Conservation (phyloP, 35 echinoderm and acorn worm genomes). For the Nesometra sesokonis region DNA sequence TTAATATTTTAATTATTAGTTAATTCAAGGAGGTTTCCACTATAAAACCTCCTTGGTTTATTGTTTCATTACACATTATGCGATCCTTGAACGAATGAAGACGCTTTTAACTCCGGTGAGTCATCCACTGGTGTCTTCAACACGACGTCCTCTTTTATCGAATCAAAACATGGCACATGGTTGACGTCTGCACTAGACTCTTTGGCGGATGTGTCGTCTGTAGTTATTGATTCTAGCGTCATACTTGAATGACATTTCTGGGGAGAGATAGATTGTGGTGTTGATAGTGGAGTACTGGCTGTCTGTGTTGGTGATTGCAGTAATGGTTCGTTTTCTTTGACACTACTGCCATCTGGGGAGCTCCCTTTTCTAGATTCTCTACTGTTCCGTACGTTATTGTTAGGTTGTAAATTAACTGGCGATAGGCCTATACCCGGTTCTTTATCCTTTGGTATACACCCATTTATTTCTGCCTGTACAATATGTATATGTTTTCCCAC, state of each 20-base stretch:
- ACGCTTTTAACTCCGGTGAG: no score
- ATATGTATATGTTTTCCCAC: not conserved
- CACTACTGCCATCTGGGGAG: not conserved
- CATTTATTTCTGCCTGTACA: not conserved
- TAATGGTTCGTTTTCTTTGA: not conserved
- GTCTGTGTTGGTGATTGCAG: not conserved
- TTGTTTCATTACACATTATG: no score
- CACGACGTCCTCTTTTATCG: not conserved
- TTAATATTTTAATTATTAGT: no score
- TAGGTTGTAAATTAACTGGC: no score
- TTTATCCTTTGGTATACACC: not conserved
- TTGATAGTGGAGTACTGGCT: not conserved
- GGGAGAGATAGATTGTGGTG: not conserved
- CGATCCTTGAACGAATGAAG: no score
- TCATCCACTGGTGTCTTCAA: not conserved
- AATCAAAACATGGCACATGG: not conserved
- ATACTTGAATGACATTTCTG: not conserved
- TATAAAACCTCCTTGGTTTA: no score
- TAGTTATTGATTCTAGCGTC: not conserved
- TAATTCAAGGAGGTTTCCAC: no score
- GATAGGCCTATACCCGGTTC: not conserved
- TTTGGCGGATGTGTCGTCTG: not conserved
- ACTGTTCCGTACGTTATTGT: not conserved
- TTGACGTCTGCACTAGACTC: not conserved
- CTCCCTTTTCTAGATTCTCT: not conserved